Conservation (phyloP, 1,140 invertebrate genomes). For the Penaeus indicus region DNA sequence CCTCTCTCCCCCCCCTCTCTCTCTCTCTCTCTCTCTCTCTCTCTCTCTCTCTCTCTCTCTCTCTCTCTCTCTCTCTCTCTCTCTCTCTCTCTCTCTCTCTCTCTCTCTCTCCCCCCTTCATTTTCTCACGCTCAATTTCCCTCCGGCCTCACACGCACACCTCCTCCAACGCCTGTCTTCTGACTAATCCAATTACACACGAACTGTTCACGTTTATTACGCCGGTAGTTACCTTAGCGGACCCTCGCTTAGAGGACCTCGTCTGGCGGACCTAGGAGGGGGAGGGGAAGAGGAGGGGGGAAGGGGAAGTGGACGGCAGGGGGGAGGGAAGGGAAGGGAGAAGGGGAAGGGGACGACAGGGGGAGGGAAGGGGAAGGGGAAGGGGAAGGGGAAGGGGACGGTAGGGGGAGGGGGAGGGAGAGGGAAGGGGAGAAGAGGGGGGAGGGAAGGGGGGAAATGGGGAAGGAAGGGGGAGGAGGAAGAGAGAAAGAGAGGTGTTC, state of each 20-base stretch:
- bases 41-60: too few species aligned
- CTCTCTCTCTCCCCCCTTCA: too few species aligned
- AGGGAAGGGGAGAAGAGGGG: background rate
- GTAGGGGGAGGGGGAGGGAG: background rate
- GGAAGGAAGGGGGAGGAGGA: background rate
- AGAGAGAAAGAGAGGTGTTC: background rate
- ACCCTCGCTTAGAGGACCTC: too few species aligned
- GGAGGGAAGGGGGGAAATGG: background rate
- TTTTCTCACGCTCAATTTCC: too few species aligned
- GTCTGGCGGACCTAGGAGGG: background rate
- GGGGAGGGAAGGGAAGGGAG: background rate
- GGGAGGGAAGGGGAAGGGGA: background rate
- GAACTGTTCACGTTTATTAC: constrained; percentile 13
- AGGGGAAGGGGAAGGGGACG: background rate
- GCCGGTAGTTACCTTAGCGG: background rate
- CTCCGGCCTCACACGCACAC: too few species aligned
- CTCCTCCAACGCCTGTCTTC: too few species aligned
- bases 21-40: too few species aligned
- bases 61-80: too few species aligned
- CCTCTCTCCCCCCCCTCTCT: too few species aligned
- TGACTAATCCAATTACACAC: too few species aligned
- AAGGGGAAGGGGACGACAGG: background rate
- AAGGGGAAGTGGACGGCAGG: background rate
- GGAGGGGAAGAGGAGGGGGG: background rate
- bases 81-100: too few species aligned